phyloP scores from a whole-genome alignment of 2,113 vertebrate species.

The Sclerurus mexicanus region DNA sequence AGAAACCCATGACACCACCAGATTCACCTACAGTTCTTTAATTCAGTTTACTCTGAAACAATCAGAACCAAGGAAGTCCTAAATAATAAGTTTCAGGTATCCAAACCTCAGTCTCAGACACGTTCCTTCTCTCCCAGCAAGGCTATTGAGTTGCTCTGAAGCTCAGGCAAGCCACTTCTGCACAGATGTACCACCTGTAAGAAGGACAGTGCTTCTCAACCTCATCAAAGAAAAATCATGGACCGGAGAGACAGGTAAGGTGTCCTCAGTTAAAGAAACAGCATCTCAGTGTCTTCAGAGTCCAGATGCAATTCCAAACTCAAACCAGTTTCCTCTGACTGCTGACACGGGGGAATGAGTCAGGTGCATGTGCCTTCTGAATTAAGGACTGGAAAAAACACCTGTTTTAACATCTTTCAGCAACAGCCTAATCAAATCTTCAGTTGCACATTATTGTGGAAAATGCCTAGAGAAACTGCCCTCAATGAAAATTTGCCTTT shows the following conservation, averaged over 20 bases:
- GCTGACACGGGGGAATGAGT: neutral
- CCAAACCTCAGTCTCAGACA: neutral
- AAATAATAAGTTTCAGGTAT: neutral
- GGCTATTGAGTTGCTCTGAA: neutral
- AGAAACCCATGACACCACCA: too few relatives aligned
- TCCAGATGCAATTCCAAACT: neutral
- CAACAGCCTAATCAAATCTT: neutral
- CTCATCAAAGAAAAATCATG: neutral
- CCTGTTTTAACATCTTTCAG: neutral
- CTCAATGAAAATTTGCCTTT: neutral
- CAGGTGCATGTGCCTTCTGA: neutral
- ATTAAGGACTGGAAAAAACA: neutral
- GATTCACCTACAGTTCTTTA: neutral
- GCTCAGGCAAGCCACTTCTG: neutral
- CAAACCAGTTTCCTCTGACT: neutral
- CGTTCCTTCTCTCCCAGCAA: neutral
- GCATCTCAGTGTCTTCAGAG: neutral
- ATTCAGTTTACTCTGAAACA: neutral
- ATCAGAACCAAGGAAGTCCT: neutral
- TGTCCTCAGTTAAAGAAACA: neutral
- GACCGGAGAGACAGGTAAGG: neutral
- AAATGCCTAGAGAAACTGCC: neutral
- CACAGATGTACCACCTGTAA: neutral
- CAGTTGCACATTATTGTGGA: neutral
- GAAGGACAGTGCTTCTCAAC: neutral